A percentile compares a stretch with the other conserved stretches of the same genome.
These are phyloP conservation scores for Drosophila micromelanica DNA, from an alignment of 1,140 invertebrate species.

Conservation along the genomic window DNA sequence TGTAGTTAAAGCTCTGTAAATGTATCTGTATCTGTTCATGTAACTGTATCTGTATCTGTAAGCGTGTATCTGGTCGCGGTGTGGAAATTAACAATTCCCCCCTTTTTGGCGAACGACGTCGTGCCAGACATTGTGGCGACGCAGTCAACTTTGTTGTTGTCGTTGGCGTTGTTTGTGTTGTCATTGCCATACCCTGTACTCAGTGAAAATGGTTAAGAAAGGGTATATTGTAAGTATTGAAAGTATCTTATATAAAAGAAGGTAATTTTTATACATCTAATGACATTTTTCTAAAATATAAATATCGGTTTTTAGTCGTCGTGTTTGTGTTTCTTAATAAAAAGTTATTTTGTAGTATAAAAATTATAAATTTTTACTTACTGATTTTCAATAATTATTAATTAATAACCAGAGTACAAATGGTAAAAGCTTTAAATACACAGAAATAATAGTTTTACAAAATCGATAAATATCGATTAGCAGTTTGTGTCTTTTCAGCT, in stretches of 20 bases:
- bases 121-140: constrained; percentile 42
- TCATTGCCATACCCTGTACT: neutral
- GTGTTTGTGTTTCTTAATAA: too few relatives aligned
- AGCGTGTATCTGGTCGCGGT: constrained; percentile 18
- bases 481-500: too few relatives aligned
- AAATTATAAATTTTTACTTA: too few relatives aligned
- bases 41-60: constrained; percentile 25
- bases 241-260: too few relatives aligned
- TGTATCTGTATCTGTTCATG: neutral
- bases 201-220: neutral
- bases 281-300: too few relatives aligned
- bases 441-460: neutral
- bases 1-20: too few relatives aligned
- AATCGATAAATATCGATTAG: neutral
- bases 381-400: too few relatives aligned
- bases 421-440: too few relatives aligned
- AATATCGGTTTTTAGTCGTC: too few relatives aligned
- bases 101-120: constrained; percentile 5
- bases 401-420: too few relatives aligned
- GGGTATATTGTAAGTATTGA: neutral
- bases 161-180: neutral
- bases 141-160: constrained; percentile 8
- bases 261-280: too few relatives aligned
- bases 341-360: too few relatives aligned
- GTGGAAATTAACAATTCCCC: constrained; percentile 40